These are phyloP conservation scores for Wiebesia pumilae DNA, from an alignment of 1,140 invertebrate species.

Conservation along the genomic window DNA sequence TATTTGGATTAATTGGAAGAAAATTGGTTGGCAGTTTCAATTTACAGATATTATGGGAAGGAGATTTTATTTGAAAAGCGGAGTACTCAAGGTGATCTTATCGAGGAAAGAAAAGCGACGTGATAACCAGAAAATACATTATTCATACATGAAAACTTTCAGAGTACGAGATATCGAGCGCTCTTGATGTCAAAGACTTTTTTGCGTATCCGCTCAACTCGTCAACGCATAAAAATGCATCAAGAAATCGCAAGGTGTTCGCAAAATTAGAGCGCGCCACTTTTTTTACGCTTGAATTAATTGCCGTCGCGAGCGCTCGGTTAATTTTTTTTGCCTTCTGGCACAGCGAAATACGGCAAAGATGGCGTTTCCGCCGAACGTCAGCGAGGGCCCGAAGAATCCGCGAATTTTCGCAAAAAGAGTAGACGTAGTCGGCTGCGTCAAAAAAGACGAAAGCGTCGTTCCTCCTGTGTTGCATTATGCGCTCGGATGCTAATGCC, in stretches of 20 bases:
- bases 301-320: background rate
- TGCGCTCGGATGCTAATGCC: conserved; percentile 25
- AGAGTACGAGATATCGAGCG: background rate
- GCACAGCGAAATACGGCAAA: too few relatives aligned
- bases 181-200: background rate
- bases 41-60: background rate
- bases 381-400: background rate
- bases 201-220: background rate
- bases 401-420: conserved; percentile 25
- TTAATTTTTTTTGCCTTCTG: background rate
- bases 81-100: background rate
- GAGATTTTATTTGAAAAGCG: background rate
- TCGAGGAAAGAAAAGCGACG: background rate
- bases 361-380: background rate
- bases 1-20: background rate
- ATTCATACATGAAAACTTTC: conserved; percentile 18
- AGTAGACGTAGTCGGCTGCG: background rate
- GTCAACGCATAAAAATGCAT: background rate
- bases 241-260: conserved; percentile 43
- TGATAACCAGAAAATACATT: conserved; percentile 23
- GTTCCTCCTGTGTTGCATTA: conserved; percentile 24
- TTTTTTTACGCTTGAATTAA: conserved; percentile 5
- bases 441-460: conserved; percentile 30
- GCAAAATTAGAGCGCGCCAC: conserved; percentile 32
- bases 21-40: background rate